Base-by-base conservation (phyloP, 2,797 vertebrate species). In the Podarcis lilfordi region DNA sequence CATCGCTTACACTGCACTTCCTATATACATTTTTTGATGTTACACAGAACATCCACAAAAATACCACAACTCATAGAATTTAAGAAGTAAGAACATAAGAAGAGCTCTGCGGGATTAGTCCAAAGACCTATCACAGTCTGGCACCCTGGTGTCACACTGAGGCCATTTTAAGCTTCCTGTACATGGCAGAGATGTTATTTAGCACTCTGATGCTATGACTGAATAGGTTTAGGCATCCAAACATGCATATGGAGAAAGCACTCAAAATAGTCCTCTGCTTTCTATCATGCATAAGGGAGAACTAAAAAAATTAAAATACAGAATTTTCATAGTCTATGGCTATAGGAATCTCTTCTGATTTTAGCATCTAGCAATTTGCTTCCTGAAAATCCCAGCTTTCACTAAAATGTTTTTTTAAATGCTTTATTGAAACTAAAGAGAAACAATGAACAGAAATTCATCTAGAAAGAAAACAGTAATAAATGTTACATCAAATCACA, bases 171-270 rank as follows among this genome's bases (percentile, higher is more conserved):
- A 59, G 10, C 17, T 80, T 80, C 78, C 50, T 35, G 2, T 59
- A n/a, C n/a, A 10, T 32, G 50, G 59, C 59, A 61, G 59, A 61
- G 5, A 21, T 80, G 29, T 21, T 80, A 15, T 21, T 35, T n/a
- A 59, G 29, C 27, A 59, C 50, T 55, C 8, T 8, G 10, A 5
- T 21, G n/a, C 32, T 23, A 66, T 25, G 88, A 84, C 66, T 79
- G 91, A 0, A 0, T 84, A 80, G 61, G 7, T n/a, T 45, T 82
- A 32, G 15, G 89, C 45, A 90, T 86, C 25, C 35, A 85, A 91
- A 61, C 59, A 79, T 21, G 91, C 1, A 82, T 43, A 69, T 43
- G 37, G 37, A 11, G n/a, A 35, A 80, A 23, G 17, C 15, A 69
- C n/a, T 43, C 11, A 8, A 50, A 50, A 19, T 29, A 78, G 43